Evolutionary conservation across 2,113 vertebrate species (phyloP).

Genomic region (Carassius carassius): DNA sequence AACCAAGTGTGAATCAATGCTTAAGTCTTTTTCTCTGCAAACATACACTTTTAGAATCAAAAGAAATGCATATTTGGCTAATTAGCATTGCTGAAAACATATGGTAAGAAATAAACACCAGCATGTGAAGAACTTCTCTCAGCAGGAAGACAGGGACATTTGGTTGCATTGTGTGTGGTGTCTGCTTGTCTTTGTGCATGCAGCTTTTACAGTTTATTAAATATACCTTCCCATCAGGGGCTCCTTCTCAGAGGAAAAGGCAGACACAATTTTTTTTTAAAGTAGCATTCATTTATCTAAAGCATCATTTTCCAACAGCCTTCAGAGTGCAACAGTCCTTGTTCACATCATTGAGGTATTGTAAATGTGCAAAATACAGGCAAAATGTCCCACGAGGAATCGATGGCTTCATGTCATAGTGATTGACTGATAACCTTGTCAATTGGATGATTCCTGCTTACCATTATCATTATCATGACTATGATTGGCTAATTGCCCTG

Average conservation of each 20-base stretch:
- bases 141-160: constrained; percentile 20
- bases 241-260: background rate
- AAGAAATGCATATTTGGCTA: constrained; percentile 9
- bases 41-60: constrained; percentile 12
- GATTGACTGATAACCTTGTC: background rate
- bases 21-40: background rate
- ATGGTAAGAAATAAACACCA: constrained; percentile 49
- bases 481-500: background rate
- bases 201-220: constrained; percentile 53
- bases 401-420: background rate
- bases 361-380: background rate
- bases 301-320: constrained; percentile 1
- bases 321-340: background rate
- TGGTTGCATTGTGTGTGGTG: constrained; percentile 15
- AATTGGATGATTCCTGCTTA: background rate
- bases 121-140: constrained; percentile 37
- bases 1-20: background rate
- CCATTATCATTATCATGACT: background rate
- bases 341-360: background rate
- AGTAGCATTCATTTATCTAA: background rate
- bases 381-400: background rate
- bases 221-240: background rate
- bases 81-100: constrained; percentile 38
- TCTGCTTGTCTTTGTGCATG: constrained; percentile 25
- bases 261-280: background rate